Evolutionary conservation across 2,888 invertebrate species (phyloP), one percentile per base, ranked within the genome.

Genomic region (Suillia variegata): DNA sequence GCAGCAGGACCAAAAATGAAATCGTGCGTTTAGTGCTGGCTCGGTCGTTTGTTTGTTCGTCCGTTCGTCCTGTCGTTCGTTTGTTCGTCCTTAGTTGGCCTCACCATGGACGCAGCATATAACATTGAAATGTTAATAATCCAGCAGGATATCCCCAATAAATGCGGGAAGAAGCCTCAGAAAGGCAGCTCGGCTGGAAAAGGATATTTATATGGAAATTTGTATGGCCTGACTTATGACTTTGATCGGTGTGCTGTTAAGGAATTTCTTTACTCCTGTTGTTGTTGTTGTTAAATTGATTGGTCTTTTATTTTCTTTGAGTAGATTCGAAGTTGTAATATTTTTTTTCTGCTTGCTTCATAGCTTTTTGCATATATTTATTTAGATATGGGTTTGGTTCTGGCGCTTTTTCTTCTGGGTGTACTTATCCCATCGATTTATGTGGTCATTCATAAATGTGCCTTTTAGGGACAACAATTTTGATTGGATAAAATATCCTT

Each of bases 51-150:
- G 31, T 12, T 5, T 12, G 12, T 12, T 5, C 31, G 12, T 12
- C 6, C 31, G 12, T 31, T 31, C 31, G 12, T 12, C 5, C 31
- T n/a, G n/a, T n/a, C n/a, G n/a, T n/a, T n/a, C n/a, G n/a, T n/a
- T n/a, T n/a, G n/a, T n/a, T n/a, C n/a, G n/a, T n/a, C n/a, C n/a
- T n/a, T n/a, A n/a, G n/a, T n/a, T 38, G 38, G 38, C 38, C 38
- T 5, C 38, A 38, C 38, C 38, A 38, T 49, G 10, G 45, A 63
- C 63, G 69, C 68, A 73, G 71, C 71, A 69, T 68, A 70, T 68
- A 71, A n/a, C 68, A 75, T 75, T 76, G 69, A 76, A 76, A 75
- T 76, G 76, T 76, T 74, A 69, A 76, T 74, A 75, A 75, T 76
- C 74, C 69, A 71, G 71, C 71, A 67, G 71, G 74, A 67, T 69